phyloP scores from a whole-genome alignment of 2,888 invertebrate species.

The Tenthredo distinguenda region DNA sequence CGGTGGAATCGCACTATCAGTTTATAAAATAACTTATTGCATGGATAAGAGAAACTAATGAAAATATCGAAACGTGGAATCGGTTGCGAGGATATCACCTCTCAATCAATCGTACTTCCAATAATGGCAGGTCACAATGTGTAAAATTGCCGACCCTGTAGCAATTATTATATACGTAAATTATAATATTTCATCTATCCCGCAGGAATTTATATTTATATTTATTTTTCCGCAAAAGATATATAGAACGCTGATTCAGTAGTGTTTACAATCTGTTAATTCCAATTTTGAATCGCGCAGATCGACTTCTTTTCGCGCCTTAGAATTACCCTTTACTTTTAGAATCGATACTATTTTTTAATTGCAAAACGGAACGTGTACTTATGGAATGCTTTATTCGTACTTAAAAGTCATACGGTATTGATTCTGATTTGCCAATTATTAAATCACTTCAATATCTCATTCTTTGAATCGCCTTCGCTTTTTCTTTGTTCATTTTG shows the following conservation, averaged over 20 bases:
- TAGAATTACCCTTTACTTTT: neutral
- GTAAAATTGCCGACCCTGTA: neutral
- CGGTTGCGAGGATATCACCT: neutral
- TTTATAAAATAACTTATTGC: conserved; percentile 4
- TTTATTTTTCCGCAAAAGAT: conserved; percentile 2
- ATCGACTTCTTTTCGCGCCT: neutral
- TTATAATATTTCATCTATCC: neutral
- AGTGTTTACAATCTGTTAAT: neutral
- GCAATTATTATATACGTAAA: neutral
- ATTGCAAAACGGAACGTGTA: conserved; percentile 41
- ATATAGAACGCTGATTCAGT: neutral
- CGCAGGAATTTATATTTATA: conserved; percentile 26
- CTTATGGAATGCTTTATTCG: conserved; percentile 50
- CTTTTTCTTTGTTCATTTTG: neutral
- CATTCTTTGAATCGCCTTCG: conserved; percentile 12
- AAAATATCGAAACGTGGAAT: neutral
- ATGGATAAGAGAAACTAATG: neutral
- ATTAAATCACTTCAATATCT: neutral
- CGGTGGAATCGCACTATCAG: neutral
- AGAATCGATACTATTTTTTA: neutral
- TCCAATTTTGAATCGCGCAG: neutral
- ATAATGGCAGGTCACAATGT: neutral
- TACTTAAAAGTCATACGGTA: conserved; percentile 51
- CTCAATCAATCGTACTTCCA: neutral
- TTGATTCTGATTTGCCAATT: neutral